Percentiles rank a stretch among this genome's conserved stretches.
Evolutionary conservation across 2,888 invertebrate species (phyloP).

Genomic region (Diarsia brunnea): DNA sequence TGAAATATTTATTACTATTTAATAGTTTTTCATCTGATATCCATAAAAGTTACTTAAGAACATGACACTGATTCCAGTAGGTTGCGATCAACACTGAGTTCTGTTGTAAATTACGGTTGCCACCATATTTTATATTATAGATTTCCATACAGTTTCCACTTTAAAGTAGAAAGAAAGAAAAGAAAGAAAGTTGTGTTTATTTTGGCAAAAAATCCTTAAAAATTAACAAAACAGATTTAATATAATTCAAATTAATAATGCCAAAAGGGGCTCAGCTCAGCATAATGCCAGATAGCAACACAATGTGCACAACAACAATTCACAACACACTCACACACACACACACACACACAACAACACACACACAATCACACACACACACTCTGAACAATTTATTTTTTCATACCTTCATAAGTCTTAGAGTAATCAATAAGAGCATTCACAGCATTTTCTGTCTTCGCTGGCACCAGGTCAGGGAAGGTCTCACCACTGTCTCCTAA

Average conservation of each 20-base stretch:
- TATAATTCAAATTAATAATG: too few relatives aligned
- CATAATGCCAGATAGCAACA: too few relatives aligned
- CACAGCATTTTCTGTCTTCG: slow-evolving; percentile 90
- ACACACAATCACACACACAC: too few relatives aligned
- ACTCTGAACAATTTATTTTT: neutral
- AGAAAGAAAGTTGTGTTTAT: too few relatives aligned
- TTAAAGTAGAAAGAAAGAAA: neutral
- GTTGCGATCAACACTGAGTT: neutral
- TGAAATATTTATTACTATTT: neutral
- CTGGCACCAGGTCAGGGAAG: slow-evolving; percentile 83
- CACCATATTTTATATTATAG: neutral
- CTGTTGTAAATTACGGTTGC: neutral
- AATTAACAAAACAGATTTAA: too few relatives aligned
- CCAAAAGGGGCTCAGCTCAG: too few relatives aligned
- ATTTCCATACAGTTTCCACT: neutral
- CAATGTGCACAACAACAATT: too few relatives aligned
- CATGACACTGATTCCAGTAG: neutral
- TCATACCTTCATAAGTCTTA: slow-evolving; percentile 87
- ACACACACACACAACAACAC: too few relatives aligned
- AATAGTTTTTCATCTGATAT: neutral
- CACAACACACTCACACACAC: too few relatives aligned
- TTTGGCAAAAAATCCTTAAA: too few relatives aligned
- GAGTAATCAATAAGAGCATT: slow-evolving; percentile 91
- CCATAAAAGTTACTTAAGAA: neutral
- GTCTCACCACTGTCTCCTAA: slow-evolving; percentile 92